phyloP scores from a whole-genome alignment of 2,888 invertebrate genomes.

The Agriotes lineatus region DNA sequence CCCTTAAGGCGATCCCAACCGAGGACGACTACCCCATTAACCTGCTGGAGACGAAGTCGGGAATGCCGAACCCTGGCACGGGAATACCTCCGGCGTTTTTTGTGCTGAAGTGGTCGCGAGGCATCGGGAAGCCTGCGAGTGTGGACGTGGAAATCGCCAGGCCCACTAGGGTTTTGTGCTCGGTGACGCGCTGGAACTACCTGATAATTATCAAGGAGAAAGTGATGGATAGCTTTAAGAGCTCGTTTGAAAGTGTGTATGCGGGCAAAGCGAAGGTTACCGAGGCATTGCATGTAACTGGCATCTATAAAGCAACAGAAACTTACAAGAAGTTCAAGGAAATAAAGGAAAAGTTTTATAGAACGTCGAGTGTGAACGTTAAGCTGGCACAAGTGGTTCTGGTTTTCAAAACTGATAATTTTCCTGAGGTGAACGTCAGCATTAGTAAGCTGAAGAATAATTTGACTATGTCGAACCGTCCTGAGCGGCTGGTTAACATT shows the following conservation, averaged over 20 bases:
- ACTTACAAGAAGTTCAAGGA: constrained; percentile 65
- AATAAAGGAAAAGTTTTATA: constrained; percentile 64
- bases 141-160: constrained; percentile 67
- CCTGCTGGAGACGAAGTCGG: constrained; percentile 75
- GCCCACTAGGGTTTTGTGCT: constrained; percentile 68
- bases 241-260: constrained; percentile 9
- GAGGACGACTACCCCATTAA: constrained; percentile 66
- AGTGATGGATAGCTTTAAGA: constrained; percentile 54
- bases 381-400: constrained; percentile 68
- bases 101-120: constrained; percentile 70
- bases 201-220: constrained; percentile 63
- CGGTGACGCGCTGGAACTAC: constrained; percentile 64
- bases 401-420: constrained; percentile 64
- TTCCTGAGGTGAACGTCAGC: constrained; percentile 64
- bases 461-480: constrained; percentile 67
- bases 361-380: constrained; percentile 64
- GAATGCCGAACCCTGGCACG: constrained; percentile 75
- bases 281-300: background rate
- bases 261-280: too few relatives aligned
- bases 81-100: constrained; percentile 82
- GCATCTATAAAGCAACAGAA: constrained; percentile 42
- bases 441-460: constrained; percentile 67
- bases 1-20: constrained; percentile 60
- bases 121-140: constrained; percentile 64
- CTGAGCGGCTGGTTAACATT: constrained; percentile 69